These are phyloP conservation scores for Ophioderma brevispina DNA, from an alignment of 35 echinoderm and acorn worm genomes.

Conservation along the genomic window DNA sequence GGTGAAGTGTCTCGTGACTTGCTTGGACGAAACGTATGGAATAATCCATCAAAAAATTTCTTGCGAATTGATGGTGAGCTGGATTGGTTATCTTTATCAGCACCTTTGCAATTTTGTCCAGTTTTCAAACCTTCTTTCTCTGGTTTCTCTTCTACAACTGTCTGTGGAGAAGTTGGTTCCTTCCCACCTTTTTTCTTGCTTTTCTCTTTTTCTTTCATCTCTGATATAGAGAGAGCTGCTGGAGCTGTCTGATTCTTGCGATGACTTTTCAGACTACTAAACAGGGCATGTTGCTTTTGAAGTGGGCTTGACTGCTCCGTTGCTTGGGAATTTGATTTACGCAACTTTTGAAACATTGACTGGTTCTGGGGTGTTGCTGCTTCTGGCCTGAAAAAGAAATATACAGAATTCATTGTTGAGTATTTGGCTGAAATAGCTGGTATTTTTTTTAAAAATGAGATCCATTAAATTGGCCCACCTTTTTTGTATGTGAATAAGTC, in stretches of 20 bases:
- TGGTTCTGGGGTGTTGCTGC: neutral
- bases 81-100: conserved; percentile 73
- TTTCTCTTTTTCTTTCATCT: conserved; percentile 93
- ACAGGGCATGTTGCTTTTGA: conserved; percentile 75
- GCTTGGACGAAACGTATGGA: conserved; percentile 92
- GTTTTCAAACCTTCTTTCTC: conserved; percentile 71
- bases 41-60: conserved; percentile 98
- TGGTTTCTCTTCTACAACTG: conserved; percentile 47
- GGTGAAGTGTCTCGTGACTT: conserved; percentile 89
- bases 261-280: conserved; percentile 86
- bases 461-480: neutral
- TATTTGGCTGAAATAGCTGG: neutral
- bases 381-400: neutral
- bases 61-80: conserved; percentile 90
- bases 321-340: conserved; percentile 80
- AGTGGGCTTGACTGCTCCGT: conserved; percentile 47
- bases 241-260: conserved; percentile 94
- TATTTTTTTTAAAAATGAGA: neutral
- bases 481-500: neutral
- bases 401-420: neutral
- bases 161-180: conserved; percentile 37
- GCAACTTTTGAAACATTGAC: conserved; percentile 55
- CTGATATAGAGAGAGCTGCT: conserved; percentile 85
- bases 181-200: conserved; percentile 39
- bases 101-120: conserved; percentile 49